phyloP scores from a whole-genome alignment of 1,140 invertebrate genomes.

The Ruditapes philippinarum region DNA sequence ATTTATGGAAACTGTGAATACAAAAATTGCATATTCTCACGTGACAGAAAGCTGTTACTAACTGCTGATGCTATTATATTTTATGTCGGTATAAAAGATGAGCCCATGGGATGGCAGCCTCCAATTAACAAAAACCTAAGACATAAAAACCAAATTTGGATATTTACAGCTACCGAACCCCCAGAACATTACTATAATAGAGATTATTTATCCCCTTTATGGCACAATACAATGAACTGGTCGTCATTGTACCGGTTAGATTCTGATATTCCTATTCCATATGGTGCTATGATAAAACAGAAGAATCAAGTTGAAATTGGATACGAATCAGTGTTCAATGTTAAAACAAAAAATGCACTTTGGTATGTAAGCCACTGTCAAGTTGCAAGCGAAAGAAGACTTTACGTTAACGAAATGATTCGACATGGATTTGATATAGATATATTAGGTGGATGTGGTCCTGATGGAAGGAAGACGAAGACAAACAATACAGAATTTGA shows the following conservation, averaged over 20 bases:
- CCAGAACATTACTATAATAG: too few relatives aligned
- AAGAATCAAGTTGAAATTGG: neutral
- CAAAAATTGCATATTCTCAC: neutral
- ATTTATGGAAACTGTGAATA: neutral
- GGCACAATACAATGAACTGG: neutral
- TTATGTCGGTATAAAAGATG: too few relatives aligned
- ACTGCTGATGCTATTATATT: too few relatives aligned
- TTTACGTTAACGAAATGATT: neutral
- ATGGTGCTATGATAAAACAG: neutral
- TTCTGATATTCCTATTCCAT: neutral
- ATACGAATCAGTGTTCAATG: neutral
- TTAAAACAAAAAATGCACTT: neutral
- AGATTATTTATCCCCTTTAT: too few relatives aligned
- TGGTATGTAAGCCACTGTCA: neutral
- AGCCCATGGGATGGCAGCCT: neutral
- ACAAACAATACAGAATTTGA: neutral
- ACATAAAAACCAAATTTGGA: too few relatives aligned
- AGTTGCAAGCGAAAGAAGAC: neutral
- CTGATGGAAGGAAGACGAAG: neutral
- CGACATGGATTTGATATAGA: neutral
- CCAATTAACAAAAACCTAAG: neutral
- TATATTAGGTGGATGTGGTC: neutral
- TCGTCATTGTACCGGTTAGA: neutral
- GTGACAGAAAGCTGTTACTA: neutral
- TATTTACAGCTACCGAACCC: too few relatives aligned